These are phyloP conservation scores for Dromiciops gliroides DNA, from an alignment of 2,113 vertebrate genomes.

Conservation along the genomic window DNA sequence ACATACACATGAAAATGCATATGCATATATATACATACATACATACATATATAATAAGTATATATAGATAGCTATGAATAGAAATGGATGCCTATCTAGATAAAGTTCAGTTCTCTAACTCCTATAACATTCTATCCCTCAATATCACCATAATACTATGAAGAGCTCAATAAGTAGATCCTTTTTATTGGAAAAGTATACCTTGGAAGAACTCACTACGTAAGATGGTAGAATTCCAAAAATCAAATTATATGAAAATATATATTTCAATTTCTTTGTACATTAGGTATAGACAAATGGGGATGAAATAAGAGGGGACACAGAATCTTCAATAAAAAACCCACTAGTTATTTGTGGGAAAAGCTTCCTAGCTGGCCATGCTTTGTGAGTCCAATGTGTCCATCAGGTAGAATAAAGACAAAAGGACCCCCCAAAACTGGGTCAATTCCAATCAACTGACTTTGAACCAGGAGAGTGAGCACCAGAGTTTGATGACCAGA, in stretches of 20 bases:
- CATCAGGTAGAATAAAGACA: slow-evolving; percentile 80
- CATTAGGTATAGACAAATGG: slow-evolving; percentile 91
- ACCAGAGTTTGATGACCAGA: slow-evolving; percentile 81
- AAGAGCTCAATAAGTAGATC: neutral
- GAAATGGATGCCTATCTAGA: neutral
- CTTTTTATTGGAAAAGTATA: slow-evolving; percentile 93
- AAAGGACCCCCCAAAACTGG: slow-evolving; percentile 80
- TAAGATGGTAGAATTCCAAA: slow-evolving; percentile 94
- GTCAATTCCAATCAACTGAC: slow-evolving; percentile 79
- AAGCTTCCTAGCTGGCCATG: slow-evolving; percentile 90
- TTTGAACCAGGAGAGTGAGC: slow-evolving; percentile 70
- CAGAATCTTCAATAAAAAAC: slow-evolving; percentile 84
- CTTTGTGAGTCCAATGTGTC: slow-evolving; percentile 88
- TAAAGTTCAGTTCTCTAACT: neutral
- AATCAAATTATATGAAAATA: slow-evolving; percentile 99
- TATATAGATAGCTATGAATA: too few species aligned
- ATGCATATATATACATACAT: too few species aligned
- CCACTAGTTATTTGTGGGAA: slow-evolving; percentile 84
- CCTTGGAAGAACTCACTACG: slow-evolving; percentile 99
- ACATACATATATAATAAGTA: too few species aligned
- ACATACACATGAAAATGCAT: too few species aligned
- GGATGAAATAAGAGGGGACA: slow-evolving; percentile 64
- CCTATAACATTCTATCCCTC: neutral
- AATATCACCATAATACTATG: neutral
- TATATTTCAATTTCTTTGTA: slow-evolving; percentile 99